Evolutionary conservation across 2,797 vertebrate genomes (phyloP), one percentile per base, ranked within the genome.

Genomic region (Distichodus sexfasciatus): DNA sequence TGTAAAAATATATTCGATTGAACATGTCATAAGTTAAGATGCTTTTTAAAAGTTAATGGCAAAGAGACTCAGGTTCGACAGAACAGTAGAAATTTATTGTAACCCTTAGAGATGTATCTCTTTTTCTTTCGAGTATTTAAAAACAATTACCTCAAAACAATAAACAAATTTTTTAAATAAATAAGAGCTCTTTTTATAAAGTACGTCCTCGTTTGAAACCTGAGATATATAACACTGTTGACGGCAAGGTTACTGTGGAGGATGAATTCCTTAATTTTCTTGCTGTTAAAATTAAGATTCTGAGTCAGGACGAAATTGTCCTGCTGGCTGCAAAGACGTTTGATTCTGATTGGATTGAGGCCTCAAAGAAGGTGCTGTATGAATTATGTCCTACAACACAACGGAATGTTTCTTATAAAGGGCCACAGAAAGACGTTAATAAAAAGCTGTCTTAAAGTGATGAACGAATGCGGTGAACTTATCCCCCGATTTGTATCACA

Each of bases 401-500:
- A 15, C 17, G 26, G 38, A 17, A 9, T 46, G 60, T 63, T 23
- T 17, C 60, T n/a, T 28, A 44, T 17, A 63, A 12, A 14, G 26
- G 60, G 9, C 38, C 38, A 6, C 26, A 48, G 19, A 63, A 63
- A 44, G 60, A 63, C 29, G 6, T 4, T 11, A 63, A 63, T 12
- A 63, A 55, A 2, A 14, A 55, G 35, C 28, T 66, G 35, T 15
- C 50, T 66, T 9, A 66, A 54, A 24, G 12, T 66, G 1, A 29
- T 66, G 2, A 53, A 55, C 17, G 64, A 66, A 35, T 10, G 6
- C 23, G 48, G 50, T 15, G 50, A 66, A 50, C 33, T 28, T 54
- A 40, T 55, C 3, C 64, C 31, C n/a, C 3, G 15, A 11, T 66
- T 53, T 55, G 47, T 66, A 10, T 55, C 35, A 8, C 28, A 55